These are phyloP conservation scores for Drosophila birchii DNA, from an alignment of 2,888 invertebrate genomes.

Conservation along the genomic window DNA sequence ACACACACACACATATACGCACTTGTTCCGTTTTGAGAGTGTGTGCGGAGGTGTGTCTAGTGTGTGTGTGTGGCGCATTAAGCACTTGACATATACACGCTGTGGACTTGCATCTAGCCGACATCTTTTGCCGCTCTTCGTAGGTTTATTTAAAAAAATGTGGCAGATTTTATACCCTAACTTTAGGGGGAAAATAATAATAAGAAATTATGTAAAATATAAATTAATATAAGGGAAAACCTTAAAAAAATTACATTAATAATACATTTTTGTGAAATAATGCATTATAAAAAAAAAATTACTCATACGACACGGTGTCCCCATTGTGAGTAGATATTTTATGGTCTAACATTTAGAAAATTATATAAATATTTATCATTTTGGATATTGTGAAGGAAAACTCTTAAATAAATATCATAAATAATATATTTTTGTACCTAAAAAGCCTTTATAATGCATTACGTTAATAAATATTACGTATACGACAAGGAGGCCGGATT, in stretches of 20 bases:
- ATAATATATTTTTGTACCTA: too few species aligned
- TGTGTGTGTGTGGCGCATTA: slow-evolving; percentile 57
- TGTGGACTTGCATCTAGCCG: slow-evolving; percentile 38
- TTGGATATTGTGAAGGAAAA: background rate
- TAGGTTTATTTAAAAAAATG: background rate
- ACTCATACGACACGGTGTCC: background rate
- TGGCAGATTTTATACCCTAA: slow-evolving; percentile 18
- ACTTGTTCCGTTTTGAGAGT: slow-evolving; percentile 9
- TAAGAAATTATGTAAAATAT: background rate
- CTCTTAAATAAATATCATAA: background rate
- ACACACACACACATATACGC: slow-evolving; percentile 40
- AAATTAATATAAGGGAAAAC: background rate
- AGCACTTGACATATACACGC: slow-evolving; percentile 68
- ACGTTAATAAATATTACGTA: background rate
- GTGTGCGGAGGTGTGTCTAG: slow-evolving; percentile 8
- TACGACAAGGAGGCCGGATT: background rate
- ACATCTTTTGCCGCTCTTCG: slow-evolving; percentile 11
- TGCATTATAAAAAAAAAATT: background rate
- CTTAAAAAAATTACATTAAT: background rate
- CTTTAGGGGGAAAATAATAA: too few species aligned
- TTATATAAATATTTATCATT: background rate
- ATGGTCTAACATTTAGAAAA: background rate
- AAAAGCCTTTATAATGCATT: too few species aligned
- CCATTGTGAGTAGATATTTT: background rate
- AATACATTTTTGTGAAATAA: background rate